Evolutionary conservation across 2,888 invertebrate genomes (phyloP).

Genomic region (Drosophila anceps): DNA sequence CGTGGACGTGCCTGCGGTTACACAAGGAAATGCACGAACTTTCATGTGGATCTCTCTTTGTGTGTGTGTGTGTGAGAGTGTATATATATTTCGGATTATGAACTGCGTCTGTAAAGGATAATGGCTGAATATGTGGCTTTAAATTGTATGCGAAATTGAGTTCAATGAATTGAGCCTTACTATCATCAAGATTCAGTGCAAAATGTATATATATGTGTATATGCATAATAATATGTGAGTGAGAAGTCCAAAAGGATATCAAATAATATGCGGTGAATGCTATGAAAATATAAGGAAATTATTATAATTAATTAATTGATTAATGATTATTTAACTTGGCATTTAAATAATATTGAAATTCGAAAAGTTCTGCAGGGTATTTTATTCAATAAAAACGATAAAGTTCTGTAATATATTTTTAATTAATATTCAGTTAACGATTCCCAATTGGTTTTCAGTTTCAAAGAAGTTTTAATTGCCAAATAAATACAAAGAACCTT

Average conservation of each 20-base stretch:
- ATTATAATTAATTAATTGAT: slow-evolving; percentile 2
- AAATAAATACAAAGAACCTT: background rate
- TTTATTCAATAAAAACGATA: too few relatives aligned
- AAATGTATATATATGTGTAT: slow-evolving; percentile 1
- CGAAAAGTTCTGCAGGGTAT: background rate
- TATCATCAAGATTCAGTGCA: slow-evolving; percentile 13
- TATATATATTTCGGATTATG: slow-evolving; percentile 27
- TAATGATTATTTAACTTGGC: background rate
- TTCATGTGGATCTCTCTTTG: background rate
- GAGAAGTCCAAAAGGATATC: background rate
- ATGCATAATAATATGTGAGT: slow-evolving; percentile 1
- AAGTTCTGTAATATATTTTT: background rate
- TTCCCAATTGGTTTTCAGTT: background rate
- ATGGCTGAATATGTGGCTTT: slow-evolving; percentile 48
- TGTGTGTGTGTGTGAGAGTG: background rate
- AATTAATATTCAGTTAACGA: background rate
- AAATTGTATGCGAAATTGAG: slow-evolving; percentile 50
- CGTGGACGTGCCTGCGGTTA: slow-evolving; percentile 54
- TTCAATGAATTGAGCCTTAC: slow-evolving; percentile 35
- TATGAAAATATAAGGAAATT: slow-evolving; percentile 3
- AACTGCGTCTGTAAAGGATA: slow-evolving; percentile 34
- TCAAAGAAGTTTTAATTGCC: too few relatives aligned
- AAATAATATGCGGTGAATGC: slow-evolving; percentile 1
- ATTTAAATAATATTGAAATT: background rate
- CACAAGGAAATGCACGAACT: slow-evolving; percentile 38